Evolutionary conservation across 2,113 vertebrate species (phyloP).

Genomic region (Myrmophylax atrothorax): DNA sequence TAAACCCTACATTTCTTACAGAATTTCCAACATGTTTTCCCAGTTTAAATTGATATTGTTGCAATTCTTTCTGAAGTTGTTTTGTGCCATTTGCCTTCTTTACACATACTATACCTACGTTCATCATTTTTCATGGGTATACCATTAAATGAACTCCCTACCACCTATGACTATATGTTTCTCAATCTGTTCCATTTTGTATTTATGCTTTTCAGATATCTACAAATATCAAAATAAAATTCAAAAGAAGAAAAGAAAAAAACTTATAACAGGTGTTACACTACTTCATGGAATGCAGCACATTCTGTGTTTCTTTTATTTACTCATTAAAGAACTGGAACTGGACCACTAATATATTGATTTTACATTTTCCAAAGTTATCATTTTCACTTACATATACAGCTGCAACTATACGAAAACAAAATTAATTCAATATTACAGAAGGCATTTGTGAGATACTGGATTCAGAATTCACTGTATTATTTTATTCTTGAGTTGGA

Average conservation of each 20-base stretch:
- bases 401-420: not conserved
- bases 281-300: not conserved
- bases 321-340: not conserved
- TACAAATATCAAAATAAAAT: not conserved
- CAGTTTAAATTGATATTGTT: not conserved
- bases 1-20: not conserved
- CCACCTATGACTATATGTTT: not conserved
- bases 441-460: not conserved
- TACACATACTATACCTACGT: not conserved
- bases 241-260: not conserved
- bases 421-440: not conserved
- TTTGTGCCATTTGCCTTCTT: not conserved
- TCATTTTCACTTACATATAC: not conserved
- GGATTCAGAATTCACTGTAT: no score
- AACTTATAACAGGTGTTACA: not conserved
- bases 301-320: not conserved
- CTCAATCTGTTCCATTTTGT: not conserved
- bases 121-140: not conserved
- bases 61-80: not conserved
- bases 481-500: no score
- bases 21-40: not conserved
- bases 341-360: not conserved
- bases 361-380: fast-evolving
- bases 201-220: not conserved
- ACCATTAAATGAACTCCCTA: not conserved